Evolutionary conservation across 2,113 vertebrate genomes (phyloP).

Genomic region (Rhinolophus ferrumequinum): DNA sequence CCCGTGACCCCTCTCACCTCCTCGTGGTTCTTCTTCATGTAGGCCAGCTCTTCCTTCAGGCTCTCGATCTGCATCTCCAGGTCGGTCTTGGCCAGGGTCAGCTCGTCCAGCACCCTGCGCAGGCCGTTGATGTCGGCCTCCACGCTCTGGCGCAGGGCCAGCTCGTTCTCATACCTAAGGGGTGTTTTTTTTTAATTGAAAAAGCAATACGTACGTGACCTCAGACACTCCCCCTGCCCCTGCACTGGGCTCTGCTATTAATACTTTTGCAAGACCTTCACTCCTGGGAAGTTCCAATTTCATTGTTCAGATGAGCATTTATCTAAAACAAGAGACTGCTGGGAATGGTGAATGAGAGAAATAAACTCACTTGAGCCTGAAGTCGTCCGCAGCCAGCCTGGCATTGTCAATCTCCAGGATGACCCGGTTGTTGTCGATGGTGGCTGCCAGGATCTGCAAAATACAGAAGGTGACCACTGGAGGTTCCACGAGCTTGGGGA

Average conservation of each 20-base stretch:
- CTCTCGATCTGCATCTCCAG: conserved; percentile 89
- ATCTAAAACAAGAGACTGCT: background rate
- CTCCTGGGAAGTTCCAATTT: background rate
- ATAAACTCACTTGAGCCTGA: conserved; percentile 89
- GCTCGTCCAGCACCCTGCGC: conserved; percentile 87
- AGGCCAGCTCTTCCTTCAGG: conserved; percentile 95
- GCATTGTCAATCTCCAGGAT: conserved; percentile 88
- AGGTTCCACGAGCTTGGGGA: background rate
- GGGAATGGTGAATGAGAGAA: background rate
- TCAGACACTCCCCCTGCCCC: background rate
- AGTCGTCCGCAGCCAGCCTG: conserved; percentile 90
- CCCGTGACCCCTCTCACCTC: conserved; percentile 86
- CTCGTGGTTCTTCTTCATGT: conserved; percentile 97
- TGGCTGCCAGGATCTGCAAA: conserved; percentile 84
- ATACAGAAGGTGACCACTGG: background rate
- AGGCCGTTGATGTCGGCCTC: conserved; percentile 87
- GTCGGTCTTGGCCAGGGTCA: conserved; percentile 86
- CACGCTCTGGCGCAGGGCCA: conserved; percentile 84
- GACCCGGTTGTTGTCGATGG: conserved; percentile 84
- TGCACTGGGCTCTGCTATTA: background rate
- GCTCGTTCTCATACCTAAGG: conserved; percentile 87
- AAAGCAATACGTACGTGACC: background rate
- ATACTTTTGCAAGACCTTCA: background rate
- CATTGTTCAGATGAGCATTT: background rate
- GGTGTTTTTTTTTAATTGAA: background rate